phyloP scores from a whole-genome alignment of 2,888 invertebrate species.

The Chamaedrilus cognettii region DNA sequence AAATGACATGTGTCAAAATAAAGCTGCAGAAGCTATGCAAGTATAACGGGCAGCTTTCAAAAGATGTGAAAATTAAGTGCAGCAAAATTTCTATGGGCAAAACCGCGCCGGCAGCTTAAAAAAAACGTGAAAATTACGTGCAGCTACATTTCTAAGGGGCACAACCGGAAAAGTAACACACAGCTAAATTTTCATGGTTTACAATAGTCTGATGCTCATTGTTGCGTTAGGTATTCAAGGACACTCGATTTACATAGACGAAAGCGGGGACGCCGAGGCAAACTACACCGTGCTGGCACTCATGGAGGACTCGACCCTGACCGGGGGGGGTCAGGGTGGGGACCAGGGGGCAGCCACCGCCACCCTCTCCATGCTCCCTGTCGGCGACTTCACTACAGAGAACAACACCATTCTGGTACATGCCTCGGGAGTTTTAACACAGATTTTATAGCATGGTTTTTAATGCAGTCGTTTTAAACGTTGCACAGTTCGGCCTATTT shows the following conservation, averaged over 20 bases:
- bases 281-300: constrained; percentile 67
- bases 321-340: background rate
- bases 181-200: too few relatives aligned
- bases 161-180: too few relatives aligned
- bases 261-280: constrained; percentile 56
- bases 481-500: background rate
- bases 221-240: constrained; percentile 56
- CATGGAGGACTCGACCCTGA: constrained; percentile 32
- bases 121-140: too few relatives aligned
- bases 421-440: background rate
- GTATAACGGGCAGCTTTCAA: too few relatives aligned
- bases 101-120: too few relatives aligned
- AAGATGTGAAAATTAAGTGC: too few relatives aligned
- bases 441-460: too few relatives aligned
- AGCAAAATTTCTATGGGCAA: too few relatives aligned
- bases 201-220: too few relatives aligned
- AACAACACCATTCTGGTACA: constrained; percentile 28
- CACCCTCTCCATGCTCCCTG: constrained; percentile 23
- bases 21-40: too few relatives aligned
- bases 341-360: background rate
- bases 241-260: constrained; percentile 50
- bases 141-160: too few relatives aligned
- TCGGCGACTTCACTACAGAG: constrained; percentile 28
- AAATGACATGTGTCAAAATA: too few relatives aligned
- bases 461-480: background rate